Evolutionary conservation across 2,113 vertebrate species (phyloP).

Genomic region (Agapornis roseicollis): DNA sequence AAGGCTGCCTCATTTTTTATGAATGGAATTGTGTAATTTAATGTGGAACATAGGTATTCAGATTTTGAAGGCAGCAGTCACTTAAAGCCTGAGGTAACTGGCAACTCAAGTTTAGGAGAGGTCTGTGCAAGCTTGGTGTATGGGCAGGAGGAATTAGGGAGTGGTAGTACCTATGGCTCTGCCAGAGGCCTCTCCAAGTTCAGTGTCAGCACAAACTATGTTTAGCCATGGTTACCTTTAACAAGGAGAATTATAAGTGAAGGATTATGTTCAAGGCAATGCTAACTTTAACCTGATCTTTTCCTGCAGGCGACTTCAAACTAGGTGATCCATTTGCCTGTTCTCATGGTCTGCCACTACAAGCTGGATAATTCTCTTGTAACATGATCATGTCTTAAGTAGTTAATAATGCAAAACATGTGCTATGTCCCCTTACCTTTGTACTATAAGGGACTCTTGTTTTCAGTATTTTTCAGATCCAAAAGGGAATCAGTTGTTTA

Average conservation of each 20-base stretch:
- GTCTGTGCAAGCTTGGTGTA: background rate
- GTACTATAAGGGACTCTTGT: background rate
- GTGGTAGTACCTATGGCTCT: accelerated
- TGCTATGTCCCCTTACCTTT: background rate
- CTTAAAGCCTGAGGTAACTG: background rate
- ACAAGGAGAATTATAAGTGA: background rate
- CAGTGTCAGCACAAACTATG: background rate
- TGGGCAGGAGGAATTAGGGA: background rate
- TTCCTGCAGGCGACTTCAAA: background rate
- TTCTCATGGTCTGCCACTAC: background rate
- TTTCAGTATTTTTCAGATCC: background rate
- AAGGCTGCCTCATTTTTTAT: background rate
- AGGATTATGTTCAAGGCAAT: background rate
- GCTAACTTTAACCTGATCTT: background rate
- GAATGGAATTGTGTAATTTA: background rate
- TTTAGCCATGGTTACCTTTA: background rate
- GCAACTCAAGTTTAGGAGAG: background rate
- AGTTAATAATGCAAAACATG: background rate
- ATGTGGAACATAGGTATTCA: background rate
- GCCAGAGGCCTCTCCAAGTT: accelerated
- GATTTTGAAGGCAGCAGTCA: background rate
- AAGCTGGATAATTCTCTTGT: background rate
- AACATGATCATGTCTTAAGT: background rate
- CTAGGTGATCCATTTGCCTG: background rate
- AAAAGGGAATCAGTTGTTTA: background rate